phyloP scores from a whole-genome alignment of 2,888 invertebrate genomes.

The Carcina quercana region DNA sequence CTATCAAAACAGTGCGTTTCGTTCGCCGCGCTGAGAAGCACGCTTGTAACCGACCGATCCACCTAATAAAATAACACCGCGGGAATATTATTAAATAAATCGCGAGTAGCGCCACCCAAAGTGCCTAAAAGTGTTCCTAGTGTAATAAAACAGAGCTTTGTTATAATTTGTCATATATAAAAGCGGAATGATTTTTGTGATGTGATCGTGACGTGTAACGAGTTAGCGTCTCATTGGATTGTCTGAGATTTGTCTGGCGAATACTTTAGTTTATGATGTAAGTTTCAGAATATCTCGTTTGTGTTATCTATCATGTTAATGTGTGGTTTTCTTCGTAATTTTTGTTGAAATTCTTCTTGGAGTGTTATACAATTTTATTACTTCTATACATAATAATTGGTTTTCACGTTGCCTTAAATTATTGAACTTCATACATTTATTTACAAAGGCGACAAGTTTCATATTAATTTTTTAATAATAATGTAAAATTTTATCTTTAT shows the following conservation, averaged over 20 bases:
- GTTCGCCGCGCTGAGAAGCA: conserved; percentile 38
- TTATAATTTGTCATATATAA: background rate
- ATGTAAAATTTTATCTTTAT: no score
- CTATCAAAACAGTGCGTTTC: conserved; percentile 67
- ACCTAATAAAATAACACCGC: conserved; percentile 23
- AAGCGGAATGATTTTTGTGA: conserved; percentile 24
- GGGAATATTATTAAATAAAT: conserved; percentile 16
- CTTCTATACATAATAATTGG: no score
- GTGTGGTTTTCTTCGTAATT: no score
- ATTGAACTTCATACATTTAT: no score
- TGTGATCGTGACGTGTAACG: conserved; percentile 36
- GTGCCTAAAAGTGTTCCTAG: conserved; percentile 29
- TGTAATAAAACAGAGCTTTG: conserved; percentile 10
- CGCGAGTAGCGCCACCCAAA: conserved; percentile 16
- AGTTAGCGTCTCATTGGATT: conserved; percentile 37
- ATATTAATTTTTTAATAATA: no score
- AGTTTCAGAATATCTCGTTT: no score
- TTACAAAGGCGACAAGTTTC: no score
- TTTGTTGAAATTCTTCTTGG: no score
- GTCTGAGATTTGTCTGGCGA: conserved; percentile 39
- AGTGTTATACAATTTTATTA: no score
- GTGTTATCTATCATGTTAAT: no score
- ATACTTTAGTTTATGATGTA: conserved; percentile 37
- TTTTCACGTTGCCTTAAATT: no score
- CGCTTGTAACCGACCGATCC: conserved; percentile 28